Evolutionary conservation across 2,888 invertebrate genomes (phyloP).

Genomic region (Limulus polyphemus): DNA sequence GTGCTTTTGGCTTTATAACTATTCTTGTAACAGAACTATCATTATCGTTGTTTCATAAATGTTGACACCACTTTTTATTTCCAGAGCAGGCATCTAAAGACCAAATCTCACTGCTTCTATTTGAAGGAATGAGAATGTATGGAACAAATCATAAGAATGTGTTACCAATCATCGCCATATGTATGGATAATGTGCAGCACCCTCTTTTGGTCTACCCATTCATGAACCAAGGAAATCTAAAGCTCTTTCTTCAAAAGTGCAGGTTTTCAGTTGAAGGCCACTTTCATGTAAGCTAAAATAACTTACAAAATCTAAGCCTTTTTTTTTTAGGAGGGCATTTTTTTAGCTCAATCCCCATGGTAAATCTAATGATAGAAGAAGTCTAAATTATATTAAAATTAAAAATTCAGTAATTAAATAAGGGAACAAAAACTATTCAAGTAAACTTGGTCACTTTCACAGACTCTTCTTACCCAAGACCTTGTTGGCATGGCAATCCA

Average conservation of each 20-base stretch:
- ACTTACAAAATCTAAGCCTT: too few species aligned
- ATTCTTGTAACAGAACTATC: too few species aligned
- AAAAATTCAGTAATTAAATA: too few species aligned
- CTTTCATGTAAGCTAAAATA: slow-evolving; percentile 14
- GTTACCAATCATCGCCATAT: slow-evolving; percentile 70
- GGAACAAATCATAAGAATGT: slow-evolving; percentile 56
- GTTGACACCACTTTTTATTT: too few species aligned
- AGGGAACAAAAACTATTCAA: neutral
- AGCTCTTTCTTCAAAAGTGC: slow-evolving; percentile 37
- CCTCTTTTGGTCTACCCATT: slow-evolving; percentile 59
- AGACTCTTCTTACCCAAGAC: slow-evolving; percentile 70
- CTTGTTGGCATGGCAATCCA: slow-evolving; percentile 93
- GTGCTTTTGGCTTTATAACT: too few species aligned
- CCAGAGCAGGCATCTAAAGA: slow-evolving; percentile 53
- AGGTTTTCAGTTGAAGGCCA: slow-evolving; percentile 22
- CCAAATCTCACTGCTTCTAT: slow-evolving; percentile 36
- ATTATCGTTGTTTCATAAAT: too few species aligned
- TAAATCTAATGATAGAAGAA: too few species aligned
- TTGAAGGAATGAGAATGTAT: slow-evolving; percentile 52
- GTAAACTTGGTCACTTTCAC: slow-evolving; percentile 19
- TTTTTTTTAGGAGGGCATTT: too few species aligned
- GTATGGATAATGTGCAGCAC: slow-evolving; percentile 75
- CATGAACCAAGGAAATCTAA: slow-evolving; percentile 64
- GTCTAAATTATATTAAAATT: too few species aligned
- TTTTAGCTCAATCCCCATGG: too few species aligned